Conservation (phyloP, 1,140 invertebrate species). For the Neodiprion pinetum region DNA sequence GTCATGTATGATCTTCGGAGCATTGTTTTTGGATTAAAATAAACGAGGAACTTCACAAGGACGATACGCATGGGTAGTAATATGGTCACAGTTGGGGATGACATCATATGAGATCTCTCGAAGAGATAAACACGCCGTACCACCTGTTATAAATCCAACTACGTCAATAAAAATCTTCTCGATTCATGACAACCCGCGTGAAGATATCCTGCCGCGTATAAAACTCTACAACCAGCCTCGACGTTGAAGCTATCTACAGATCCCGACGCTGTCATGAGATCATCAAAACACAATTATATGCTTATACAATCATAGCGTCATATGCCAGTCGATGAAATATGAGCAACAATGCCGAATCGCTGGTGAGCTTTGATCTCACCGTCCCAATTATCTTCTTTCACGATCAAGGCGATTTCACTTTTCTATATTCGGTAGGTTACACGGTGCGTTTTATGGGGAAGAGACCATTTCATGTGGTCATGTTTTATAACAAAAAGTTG, state of each 20-base stretch:
- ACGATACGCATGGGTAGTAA: not conserved
- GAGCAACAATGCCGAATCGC: not conserved
- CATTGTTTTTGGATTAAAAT: not conserved
- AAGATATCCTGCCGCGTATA: not conserved
- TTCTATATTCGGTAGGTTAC: no score
- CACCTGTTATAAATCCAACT: slow-evolving; percentile 2
- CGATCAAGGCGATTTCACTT: not conserved
- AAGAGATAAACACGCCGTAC: not conserved
- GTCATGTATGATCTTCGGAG: no score
- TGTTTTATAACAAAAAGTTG: no score
- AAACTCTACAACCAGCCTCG: no score
- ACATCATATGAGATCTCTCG: not conserved
- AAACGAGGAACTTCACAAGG: not conserved
- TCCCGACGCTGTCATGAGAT: not conserved
- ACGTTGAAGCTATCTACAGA: no score
- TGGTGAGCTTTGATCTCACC: no score
- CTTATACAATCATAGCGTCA: not conserved
- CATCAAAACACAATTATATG: not conserved
- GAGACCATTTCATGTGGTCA: no score
- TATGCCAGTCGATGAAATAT: not conserved
- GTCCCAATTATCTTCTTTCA: not conserved
- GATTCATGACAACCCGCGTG: not conserved
- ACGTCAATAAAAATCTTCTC: not conserved
- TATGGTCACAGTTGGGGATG: not conserved
- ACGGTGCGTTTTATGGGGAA: no score